These are phyloP conservation scores for Leptopilina myrica DNA, from an alignment of 2,888 invertebrate species.

Conservation along the genomic window DNA sequence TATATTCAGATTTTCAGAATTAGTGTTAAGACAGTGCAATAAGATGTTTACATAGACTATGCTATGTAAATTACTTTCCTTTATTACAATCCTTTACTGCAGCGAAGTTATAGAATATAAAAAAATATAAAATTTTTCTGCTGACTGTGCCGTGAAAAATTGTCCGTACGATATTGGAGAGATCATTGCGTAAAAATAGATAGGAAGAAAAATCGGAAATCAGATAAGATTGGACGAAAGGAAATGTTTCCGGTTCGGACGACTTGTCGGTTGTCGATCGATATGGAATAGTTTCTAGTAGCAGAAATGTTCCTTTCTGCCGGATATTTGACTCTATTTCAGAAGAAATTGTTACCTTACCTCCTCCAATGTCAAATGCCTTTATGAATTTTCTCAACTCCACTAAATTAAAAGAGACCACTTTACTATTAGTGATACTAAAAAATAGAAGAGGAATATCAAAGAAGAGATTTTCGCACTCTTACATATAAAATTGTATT, in stretches of 20 bases:
- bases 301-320: conserved; percentile 30
- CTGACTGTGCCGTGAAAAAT: conserved; percentile 14
- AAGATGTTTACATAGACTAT: not conserved
- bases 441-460: too few relatives aligned
- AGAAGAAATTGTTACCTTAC: conserved; percentile 2
- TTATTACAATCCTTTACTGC: not conserved
- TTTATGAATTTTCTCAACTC: conserved; percentile 19
- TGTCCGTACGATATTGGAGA: conserved; percentile 9
- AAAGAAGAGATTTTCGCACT: too few relatives aligned
- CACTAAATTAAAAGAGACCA: not conserved
- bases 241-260: conserved; percentile 30
- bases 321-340: conserved; percentile 37
- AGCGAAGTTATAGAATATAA: not conserved
- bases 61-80: not conserved
- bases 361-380: not conserved
- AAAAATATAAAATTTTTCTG: conserved; percentile 20
- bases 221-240: conserved; percentile 37
- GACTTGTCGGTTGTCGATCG: conserved; percentile 32
- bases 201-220: conserved; percentile 28
- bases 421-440: not conserved
- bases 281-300: conserved; percentile 11
- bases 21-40: too few relatives aligned
- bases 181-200: conserved; percentile 12
- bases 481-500: too few relatives aligned
- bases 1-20: too few relatives aligned